These are phyloP conservation scores for Eupsittula cactorum DNA, from an alignment of 2,113 vertebrate species.

Conservation along the genomic window DNA sequence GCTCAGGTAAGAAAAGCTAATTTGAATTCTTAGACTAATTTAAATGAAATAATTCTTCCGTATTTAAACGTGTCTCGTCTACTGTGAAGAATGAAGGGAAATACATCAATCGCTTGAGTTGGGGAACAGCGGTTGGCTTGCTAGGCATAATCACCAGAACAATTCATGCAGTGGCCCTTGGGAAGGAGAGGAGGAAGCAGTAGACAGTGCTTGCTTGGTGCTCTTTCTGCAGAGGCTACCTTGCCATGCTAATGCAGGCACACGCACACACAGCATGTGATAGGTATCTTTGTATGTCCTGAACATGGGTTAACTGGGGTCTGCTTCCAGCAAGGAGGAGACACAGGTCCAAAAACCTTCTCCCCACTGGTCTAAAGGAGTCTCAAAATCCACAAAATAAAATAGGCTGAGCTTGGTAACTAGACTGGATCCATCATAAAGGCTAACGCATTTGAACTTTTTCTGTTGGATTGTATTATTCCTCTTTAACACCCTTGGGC, in stretches of 20 bases:
- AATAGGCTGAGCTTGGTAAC: not conserved
- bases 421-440: not conserved
- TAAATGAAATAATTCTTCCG: not conserved
- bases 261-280: rapidly evolving
- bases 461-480: not conserved
- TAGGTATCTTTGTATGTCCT: not conserved
- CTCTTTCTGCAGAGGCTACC: not conserved
- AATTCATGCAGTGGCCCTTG: rapidly evolving
- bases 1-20: slow-evolving; percentile 84
- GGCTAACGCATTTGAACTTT: not conserved
- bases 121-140: not conserved
- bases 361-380: not conserved
- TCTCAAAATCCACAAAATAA: not conserved
- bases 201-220: not conserved
- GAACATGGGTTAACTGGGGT: not conserved
- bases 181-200: not conserved
- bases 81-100: not conserved
- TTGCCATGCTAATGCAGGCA: not conserved
- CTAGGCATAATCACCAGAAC: not conserved
- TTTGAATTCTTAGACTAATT: not conserved
- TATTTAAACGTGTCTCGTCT: not conserved
- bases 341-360: not conserved
- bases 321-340: not conserved
- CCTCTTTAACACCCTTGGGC: not conserved
- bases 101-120: rapidly evolving